phyloP scores from a whole-genome alignment of 2,797 vertebrate genomes.

The Lithobates sylvaticus region DNA sequence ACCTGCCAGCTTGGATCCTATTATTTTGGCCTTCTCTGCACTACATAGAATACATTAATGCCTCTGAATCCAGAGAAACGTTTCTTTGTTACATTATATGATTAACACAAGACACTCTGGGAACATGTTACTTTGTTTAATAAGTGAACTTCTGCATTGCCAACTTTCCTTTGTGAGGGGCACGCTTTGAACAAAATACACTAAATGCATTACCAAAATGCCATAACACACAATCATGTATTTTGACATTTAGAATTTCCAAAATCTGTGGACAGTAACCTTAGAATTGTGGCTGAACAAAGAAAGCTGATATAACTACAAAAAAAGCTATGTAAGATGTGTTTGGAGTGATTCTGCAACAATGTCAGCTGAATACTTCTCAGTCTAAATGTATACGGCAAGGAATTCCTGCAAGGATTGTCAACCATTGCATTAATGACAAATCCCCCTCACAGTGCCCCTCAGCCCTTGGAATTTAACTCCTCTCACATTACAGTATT shows the following conservation, averaged over 20 bases:
- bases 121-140: too few relatives aligned
- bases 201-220: not conserved
- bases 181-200: too few relatives aligned
- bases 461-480: conserved; percentile 84
- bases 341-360: conserved; percentile 23
- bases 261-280: too few relatives aligned
- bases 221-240: not conserved
- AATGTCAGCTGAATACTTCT: conserved; percentile 11
- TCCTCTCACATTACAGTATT: conserved; percentile 91
- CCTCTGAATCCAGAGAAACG: too few relatives aligned
- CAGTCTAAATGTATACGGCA: conserved; percentile 63
- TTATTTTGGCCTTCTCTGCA: too few relatives aligned
- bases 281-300: not conserved
- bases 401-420: conserved; percentile 67
- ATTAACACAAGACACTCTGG: too few relatives aligned
- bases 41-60: too few relatives aligned
- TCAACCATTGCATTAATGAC: conserved; percentile 75
- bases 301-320: not conserved
- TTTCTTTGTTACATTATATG: too few relatives aligned
- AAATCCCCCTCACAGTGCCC: conserved; percentile 75
- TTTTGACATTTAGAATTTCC: too few relatives aligned
- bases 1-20: too few relatives aligned
- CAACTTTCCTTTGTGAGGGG: too few relatives aligned
- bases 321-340: conserved; percentile 1
- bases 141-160: too few relatives aligned